Base-by-base conservation (phyloP, 2,888 invertebrate species). In the Slavum lentiscoides region DNA sequence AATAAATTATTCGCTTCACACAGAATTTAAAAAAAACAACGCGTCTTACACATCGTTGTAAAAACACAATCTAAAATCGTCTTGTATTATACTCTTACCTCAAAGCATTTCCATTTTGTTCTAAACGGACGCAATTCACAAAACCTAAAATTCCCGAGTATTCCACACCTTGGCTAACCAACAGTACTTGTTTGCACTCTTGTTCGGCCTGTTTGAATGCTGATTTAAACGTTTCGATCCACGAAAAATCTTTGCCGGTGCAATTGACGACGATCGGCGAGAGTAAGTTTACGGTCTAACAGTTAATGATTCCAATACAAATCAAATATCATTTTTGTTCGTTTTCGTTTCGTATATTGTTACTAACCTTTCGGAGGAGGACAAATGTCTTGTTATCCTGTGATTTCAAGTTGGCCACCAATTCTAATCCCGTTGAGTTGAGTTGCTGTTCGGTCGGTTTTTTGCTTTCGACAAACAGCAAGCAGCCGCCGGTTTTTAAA, bases 81-180 rank as follows among this genome's bases (percentile, higher is more conserved):
- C 9, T 19, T 23, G 21, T 8, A 37, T 9, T 15, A 39, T 2
- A 70, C 9, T 39, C 4, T 61, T 91, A 90, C 85, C 95, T 91
- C 62, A 94, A 90, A 84, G 91, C 91, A 82, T 89, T 88, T 23
- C 96, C 96, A 83, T 95, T 95, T 15, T 92, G 90, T 88, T 98
- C 97, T 84, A 91, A 91, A 85, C 93, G 92, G 84, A 98, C 89
- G 87, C 98, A 99, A 85, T 95, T 93, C 85, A 93, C 92, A 86
- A 98, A 89, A 70, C 98, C 98, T 81, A 97, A 89, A 83, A 94
- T 89, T 73, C 98, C 98, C 86, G 90, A 84, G 43, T 89, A 86
- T 82, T 91, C 89, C 84, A 92, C 90, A 68, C 91, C 91, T 85
- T 91, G 90, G 82, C 92, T 90, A 77, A 93, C 91, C 59, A 94